A percentile compares a stretch with the other conserved stretches of the same genome.
Conservation (phyloP, 1,140 invertebrate species). For the Palaemon carinicauda region DNA sequence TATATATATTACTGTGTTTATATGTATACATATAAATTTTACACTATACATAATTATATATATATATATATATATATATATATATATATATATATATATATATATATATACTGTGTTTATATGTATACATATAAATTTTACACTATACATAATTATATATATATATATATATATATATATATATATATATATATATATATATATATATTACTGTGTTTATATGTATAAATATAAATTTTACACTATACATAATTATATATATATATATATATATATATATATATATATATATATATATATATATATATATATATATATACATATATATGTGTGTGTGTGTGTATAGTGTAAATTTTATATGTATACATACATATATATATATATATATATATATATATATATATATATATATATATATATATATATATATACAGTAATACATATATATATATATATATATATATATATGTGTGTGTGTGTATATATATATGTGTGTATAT, state of each 20-base stretch:
- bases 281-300: not conserved
- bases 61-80: not conserved
- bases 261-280: not conserved
- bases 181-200: not conserved
- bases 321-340: too few species aligned
- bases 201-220: too few species aligned
- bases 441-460: slow-evolving; percentile 9
- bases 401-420: not conserved
- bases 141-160: too few species aligned
- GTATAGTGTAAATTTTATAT: too few species aligned
- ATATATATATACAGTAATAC: not conserved
- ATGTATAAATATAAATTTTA: too few species aligned
- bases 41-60: too few species aligned
- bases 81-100: slow-evolving; percentile 4
- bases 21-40: not conserved
- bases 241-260: not conserved
- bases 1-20: not conserved
- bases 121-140: not conserved
- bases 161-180: not conserved
- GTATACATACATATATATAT: not conserved
- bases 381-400: slow-evolving; percentile 9
- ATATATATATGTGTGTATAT: too few species aligned
- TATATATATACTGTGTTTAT: not conserved
- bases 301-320: slow-evolving; percentile 3
- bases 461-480: too few species aligned